Conservation (phyloP, 2,113 vertebrate genomes). For the Xenus cinereus region DNA sequence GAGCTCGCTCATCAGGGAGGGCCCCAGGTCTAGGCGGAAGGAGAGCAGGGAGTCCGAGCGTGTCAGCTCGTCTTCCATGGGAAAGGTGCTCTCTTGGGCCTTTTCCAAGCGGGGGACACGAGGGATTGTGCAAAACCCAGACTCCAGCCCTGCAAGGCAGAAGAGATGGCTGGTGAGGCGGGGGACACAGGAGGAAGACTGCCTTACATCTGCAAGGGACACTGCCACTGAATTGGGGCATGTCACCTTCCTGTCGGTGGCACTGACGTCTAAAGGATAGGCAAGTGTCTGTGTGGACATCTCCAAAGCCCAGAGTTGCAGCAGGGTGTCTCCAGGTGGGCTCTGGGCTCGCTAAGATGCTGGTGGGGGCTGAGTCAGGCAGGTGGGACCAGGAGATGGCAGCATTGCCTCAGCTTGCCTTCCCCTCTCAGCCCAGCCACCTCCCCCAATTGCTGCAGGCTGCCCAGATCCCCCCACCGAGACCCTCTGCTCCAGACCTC, state of each 20-base stretch:
- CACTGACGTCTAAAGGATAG: neutral
- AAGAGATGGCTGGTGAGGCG: neutral
- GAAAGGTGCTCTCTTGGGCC: slow-evolving; percentile 66
- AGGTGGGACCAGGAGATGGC: slow-evolving; percentile 69
- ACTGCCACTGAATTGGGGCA: neutral
- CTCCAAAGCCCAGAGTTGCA: neutral
- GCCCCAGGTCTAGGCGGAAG: slow-evolving; percentile 92
- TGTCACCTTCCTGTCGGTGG: rapidly evolving
- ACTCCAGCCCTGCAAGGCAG: slow-evolving; percentile 81
- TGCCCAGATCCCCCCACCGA: neutral
- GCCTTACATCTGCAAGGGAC: neutral
- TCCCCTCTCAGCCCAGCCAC: neutral
- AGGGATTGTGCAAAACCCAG: slow-evolving; percentile 89
- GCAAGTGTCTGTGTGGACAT: neutral
- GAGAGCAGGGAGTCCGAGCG: slow-evolving; percentile 90
- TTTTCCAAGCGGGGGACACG: slow-evolving; percentile 82
- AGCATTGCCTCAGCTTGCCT: slow-evolving; percentile 28
- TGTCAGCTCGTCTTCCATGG: slow-evolving; percentile 64
- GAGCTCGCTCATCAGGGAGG: slow-evolving; percentile 91
- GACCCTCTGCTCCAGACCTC: neutral
- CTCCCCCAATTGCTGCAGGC: neutral
- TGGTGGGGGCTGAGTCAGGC: neutral
- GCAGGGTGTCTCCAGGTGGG: neutral
- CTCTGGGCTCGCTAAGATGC: neutral
- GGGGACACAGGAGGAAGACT: neutral